Base-by-base conservation (phyloP, 1,140 invertebrate genomes). In the Cotesia vestalis region DNA sequence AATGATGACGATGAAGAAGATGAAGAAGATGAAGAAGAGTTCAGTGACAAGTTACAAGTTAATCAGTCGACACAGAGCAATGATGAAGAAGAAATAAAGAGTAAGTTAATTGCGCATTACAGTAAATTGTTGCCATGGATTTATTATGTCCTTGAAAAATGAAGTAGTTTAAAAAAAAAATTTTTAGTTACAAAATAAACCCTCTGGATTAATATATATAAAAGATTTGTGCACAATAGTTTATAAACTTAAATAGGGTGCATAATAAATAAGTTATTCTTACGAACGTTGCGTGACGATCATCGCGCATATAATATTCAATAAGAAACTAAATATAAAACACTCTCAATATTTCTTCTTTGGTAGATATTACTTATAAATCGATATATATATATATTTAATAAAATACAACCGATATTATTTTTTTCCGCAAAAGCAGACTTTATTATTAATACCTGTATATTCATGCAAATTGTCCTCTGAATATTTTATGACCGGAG, bases 91-190 rank as follows among this genome's bases (percentile, higher is more conserved):
- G 74, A 75, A 72, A 64, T 69, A 8, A 73, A 70, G 69, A 78
- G 62, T 59, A 80, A 77, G 77, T 72, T 84, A 52, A 82, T 80
- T 4, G 76, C 79, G 4, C 81, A 84, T 76, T 84, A 85, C 34
- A 82, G 69, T 69, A 84, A 78, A 78, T 73, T 84, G 53, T 74
- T 83, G 51, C 74, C 78, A 8, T 84, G 81, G 81, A 78, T 85
- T 20, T 73, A 81, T 72, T 84, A 84, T 36, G 76, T 76, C 36
- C 76, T 81, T 68, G 74, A 76, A 27, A 27, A 27, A 27, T 27
- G 36, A 75, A 79, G 70, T 81, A 68, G 74, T 12, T 55, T 5
- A 1, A 55, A 6, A 14, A 55, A n/a, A 59, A 57, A 55, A 38
- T 55, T 55, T 14, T 14, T 12, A 5, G 12, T 55, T n/a, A 1